Evolutionary conservation across 2,888 invertebrate species (phyloP).

Genomic region (Mystacides longicornis): DNA sequence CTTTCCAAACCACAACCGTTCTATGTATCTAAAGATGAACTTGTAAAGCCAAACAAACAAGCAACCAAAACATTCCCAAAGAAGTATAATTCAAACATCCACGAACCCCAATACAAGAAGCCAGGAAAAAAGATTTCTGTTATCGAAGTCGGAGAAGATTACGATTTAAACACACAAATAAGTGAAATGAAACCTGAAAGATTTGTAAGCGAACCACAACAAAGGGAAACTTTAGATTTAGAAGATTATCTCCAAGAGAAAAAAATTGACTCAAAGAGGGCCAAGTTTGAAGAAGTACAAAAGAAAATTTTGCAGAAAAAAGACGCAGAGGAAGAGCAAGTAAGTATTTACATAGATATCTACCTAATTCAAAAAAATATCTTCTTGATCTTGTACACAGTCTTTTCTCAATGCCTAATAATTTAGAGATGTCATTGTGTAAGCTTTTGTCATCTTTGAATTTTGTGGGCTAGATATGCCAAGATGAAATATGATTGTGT

Average conservation of each 20-base stretch:
- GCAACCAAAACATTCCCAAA: slow-evolving; percentile 54
- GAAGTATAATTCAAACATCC: slow-evolving; percentile 47
- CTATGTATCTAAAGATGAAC: slow-evolving; percentile 34
- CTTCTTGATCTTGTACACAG: no score
- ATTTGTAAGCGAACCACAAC: slow-evolving; percentile 4
- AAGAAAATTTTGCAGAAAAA: slow-evolving; percentile 44
- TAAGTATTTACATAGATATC: no score
- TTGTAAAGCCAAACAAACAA: slow-evolving; percentile 34
- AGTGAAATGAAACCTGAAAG: slow-evolving; percentile 27
- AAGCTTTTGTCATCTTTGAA: no score
- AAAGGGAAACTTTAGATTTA: slow-evolving; percentile 22
- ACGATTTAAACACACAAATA: slow-evolving; percentile 33
- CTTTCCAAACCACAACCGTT: slow-evolving; percentile 35
- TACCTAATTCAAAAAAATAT: no score
- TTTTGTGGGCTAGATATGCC: no score
- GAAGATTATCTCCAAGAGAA: slow-evolving; percentile 34
- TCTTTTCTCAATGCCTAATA: no score
- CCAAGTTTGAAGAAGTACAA: slow-evolving; percentile 44
- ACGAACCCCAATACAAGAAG: slow-evolving; percentile 32
- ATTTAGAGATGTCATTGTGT: no score
- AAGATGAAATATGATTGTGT: no score
- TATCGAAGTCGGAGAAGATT: slow-evolving; percentile 34
- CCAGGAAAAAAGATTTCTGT: slow-evolving; percentile 42
- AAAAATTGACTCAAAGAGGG: slow-evolving; percentile 37
- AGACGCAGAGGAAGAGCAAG: slow-evolving; percentile 31